A percentile compares a stretch with the other conserved stretches of the same genome.
Evolutionary conservation across 1,140 invertebrate genomes (phyloP).

Genomic region (Maniola jurtina): DNA sequence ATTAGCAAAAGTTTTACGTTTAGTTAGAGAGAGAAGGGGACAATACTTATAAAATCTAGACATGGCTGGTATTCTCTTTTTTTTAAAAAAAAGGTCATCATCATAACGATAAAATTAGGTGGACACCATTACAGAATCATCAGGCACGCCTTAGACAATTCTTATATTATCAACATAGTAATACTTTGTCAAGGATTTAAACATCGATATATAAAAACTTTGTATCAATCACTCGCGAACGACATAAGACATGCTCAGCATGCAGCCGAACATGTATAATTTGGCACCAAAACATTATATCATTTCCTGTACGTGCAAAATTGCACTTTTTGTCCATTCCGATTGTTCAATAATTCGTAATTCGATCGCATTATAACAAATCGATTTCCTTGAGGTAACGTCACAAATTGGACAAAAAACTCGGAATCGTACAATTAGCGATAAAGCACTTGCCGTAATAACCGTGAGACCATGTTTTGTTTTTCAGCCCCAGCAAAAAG

Average conservation of each 20-base stretch:
- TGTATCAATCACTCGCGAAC: not conserved
- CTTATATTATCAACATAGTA: too few relatives aligned
- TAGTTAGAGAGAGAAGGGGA: too few relatives aligned
- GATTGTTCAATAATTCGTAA: constrained; percentile 53
- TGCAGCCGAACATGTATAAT: constrained; percentile 24
- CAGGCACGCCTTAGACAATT: too few relatives aligned
- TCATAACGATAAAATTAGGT: too few relatives aligned
- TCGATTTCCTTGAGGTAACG: constrained; percentile 63
- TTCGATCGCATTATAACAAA: constrained; percentile 63
- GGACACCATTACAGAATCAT: too few relatives aligned
- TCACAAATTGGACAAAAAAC: constrained; percentile 62
- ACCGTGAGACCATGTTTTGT: constrained; percentile 60
- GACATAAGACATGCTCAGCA: not conserved
- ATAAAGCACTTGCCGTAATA: constrained; percentile 68
- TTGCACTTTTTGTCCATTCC: constrained; percentile 43
- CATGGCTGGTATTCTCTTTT: too few relatives aligned
- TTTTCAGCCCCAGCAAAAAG: constrained; percentile 29
- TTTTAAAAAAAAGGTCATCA: too few relatives aligned
- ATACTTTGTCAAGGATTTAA: too few relatives aligned
- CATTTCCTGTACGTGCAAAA: constrained; percentile 46
- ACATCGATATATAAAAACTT: not conserved
- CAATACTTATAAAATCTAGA: too few relatives aligned
- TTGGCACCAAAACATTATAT: constrained; percentile 36
- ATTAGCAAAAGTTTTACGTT: too few relatives aligned
- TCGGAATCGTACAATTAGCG: constrained; percentile 62